These are phyloP conservation scores for Himalopsyche phryganea DNA, from an alignment of 1,140 invertebrate species.

Conservation along the genomic window DNA sequence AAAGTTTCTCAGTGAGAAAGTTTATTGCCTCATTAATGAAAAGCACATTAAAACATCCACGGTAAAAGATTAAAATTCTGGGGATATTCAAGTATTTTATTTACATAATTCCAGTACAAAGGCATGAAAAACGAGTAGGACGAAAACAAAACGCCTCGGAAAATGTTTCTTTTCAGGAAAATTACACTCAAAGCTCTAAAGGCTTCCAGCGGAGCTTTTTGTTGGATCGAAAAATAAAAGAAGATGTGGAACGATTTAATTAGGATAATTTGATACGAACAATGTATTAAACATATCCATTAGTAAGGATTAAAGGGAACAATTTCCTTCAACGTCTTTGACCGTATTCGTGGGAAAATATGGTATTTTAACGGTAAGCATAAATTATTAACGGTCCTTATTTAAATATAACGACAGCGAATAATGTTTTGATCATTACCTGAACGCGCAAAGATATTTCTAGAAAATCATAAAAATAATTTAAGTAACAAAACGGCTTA, in stretches of 20 bases:
- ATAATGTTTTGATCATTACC: no score
- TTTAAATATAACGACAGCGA: no score
- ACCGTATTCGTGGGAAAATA: no score
- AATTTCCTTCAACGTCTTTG: no score
- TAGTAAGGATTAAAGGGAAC: no score
- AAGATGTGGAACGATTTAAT: conserved; percentile 2
- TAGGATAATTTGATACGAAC: conserved; percentile 13
- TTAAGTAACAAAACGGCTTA: no score
- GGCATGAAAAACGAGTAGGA: not conserved
- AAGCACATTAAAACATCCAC: not conserved
- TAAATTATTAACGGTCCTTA: no score
- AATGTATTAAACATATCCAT: conserved; percentile 17
- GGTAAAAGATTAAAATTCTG: not conserved
- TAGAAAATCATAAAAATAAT: no score
- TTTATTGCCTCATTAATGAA: not conserved
- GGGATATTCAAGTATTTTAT: not conserved
- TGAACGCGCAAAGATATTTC: no score
- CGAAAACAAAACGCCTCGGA: not conserved
- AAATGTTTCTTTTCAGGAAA: not conserved
- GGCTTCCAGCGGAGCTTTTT: not conserved
- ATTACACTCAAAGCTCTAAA: not conserved
- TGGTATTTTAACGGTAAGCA: no score
- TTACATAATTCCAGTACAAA: conserved; percentile 2
- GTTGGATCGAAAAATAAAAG: not conserved
- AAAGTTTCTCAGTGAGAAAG: not conserved